Conservation (phyloP, 2,113 vertebrate species). For the Oenanthe melanoleuca region DNA sequence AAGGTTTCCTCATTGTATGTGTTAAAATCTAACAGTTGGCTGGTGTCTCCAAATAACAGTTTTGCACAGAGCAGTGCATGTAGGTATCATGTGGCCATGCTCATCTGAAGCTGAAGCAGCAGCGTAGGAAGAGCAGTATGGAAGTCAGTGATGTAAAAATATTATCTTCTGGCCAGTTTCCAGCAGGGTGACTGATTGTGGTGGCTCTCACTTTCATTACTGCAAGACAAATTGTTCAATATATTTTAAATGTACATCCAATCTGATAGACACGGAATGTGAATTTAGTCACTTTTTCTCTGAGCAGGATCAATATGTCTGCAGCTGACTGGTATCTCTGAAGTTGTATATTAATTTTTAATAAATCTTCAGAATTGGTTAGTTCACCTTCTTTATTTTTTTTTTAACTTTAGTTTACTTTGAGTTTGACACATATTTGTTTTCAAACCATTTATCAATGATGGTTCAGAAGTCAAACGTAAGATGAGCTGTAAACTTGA, state of each 20-base stretch:
- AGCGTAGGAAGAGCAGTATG: background rate
- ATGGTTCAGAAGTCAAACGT: background rate
- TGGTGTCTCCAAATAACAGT: background rate
- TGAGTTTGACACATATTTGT: background rate
- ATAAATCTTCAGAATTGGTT: background rate
- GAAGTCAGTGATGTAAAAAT: conserved; percentile 14
- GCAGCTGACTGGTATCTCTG: background rate
- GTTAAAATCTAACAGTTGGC: background rate
- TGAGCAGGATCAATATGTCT: background rate
- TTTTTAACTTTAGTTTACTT: background rate
- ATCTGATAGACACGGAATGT: background rate
- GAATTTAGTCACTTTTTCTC: background rate
- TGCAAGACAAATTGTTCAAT: background rate
- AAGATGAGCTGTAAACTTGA: background rate
- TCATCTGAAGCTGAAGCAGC: background rate
- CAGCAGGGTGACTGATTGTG: background rate
- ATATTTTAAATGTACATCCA: background rate
- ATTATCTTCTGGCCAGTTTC: conserved; percentile 13
- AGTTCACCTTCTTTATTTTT: background rate
- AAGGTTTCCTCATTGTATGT: background rate
- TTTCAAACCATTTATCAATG: background rate
- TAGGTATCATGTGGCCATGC: background rate
- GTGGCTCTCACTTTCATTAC: background rate
- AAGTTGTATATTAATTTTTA: background rate
- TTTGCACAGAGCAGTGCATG: background rate